These are phyloP conservation scores for Centruroides vittatus DNA, from an alignment of 1,140 invertebrate species.

Conservation along the genomic window DNA sequence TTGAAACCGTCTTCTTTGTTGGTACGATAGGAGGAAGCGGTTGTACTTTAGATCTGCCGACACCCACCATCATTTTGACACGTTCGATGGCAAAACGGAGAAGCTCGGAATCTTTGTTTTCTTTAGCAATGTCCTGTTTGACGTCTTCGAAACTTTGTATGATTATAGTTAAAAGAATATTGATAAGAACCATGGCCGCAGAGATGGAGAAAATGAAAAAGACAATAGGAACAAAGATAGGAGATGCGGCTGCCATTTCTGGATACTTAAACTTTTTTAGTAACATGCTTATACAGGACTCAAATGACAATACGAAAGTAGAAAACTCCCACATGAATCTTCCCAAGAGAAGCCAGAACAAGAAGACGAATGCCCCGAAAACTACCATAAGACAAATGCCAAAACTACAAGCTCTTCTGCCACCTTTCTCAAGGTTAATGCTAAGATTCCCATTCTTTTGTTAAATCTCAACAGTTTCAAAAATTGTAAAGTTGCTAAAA, in stretches of 20 bases:
- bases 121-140: conserved; percentile 20
- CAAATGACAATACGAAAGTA: conserved; percentile 31
- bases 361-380: conserved; percentile 24
- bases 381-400: conserved; percentile 24
- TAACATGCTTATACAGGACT: conserved; percentile 37
- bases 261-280: conserved; percentile 38
- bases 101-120: conserved; percentile 25
- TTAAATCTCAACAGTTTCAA: conserved; percentile 39
- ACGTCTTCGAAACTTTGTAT: conserved; percentile 30
- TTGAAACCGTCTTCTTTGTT: conserved; percentile 11
- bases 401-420: conserved; percentile 25
- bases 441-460: conserved; percentile 32
- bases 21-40: background rate
- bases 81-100: conserved; percentile 21
- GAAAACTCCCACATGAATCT: conserved; percentile 29
- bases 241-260: conserved; percentile 27
- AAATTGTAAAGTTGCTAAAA: conserved; percentile 37
- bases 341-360: conserved; percentile 36
- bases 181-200: conserved; percentile 37
- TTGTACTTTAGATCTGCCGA: conserved; percentile 2
- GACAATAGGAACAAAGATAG: conserved; percentile 32
- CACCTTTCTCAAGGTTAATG: conserved; percentile 24
- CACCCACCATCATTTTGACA: conserved; percentile 18
- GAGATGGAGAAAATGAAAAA: conserved; percentile 36
- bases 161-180: conserved; percentile 40